These are phyloP conservation scores for Yoshiicerus persimilis DNA, from an alignment of 1,140 invertebrate species.

Conservation along the genomic window DNA sequence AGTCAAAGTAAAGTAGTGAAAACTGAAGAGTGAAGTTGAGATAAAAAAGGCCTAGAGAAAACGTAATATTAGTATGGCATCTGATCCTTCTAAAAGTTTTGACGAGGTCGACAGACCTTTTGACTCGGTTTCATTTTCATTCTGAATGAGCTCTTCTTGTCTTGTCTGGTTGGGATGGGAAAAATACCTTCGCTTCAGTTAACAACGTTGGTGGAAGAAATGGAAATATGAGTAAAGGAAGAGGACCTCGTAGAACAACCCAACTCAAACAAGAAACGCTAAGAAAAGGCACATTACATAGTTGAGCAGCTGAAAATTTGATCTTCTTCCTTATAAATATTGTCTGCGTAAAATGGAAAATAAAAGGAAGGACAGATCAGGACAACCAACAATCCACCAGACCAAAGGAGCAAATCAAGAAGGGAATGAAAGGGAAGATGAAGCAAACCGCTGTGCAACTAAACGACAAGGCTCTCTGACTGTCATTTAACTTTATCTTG, in stretches of 20 bases:
- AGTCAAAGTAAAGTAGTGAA: neutral
- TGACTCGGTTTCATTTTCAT: constrained; percentile 16
- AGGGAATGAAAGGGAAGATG: neutral
- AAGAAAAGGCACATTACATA: neutral
- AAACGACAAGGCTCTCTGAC: neutral
- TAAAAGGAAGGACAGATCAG: neutral
- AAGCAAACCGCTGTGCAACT: neutral
- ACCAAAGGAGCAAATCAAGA: neutral
- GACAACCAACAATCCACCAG: neutral
- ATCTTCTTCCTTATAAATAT: neutral
- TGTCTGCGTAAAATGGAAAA: neutral
- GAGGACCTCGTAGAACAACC: neutral
- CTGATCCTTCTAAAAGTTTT: neutral
- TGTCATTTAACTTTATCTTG: neutral
- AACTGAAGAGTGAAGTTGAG: neutral
- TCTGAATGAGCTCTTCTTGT: constrained; percentile 4
- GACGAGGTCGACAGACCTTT: constrained; percentile 20
- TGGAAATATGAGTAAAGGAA: constrained; percentile 4
- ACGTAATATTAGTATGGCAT: neutral
- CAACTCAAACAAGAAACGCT: neutral
- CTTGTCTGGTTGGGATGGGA: neutral
- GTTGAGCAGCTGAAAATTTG: neutral
- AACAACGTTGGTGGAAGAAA: neutral
- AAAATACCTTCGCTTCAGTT: constrained; percentile 3
- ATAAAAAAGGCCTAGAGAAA: neutral